phyloP scores from a whole-genome alignment of 2,888 invertebrate genomes.

The Cryptosula pallasiana region DNA sequence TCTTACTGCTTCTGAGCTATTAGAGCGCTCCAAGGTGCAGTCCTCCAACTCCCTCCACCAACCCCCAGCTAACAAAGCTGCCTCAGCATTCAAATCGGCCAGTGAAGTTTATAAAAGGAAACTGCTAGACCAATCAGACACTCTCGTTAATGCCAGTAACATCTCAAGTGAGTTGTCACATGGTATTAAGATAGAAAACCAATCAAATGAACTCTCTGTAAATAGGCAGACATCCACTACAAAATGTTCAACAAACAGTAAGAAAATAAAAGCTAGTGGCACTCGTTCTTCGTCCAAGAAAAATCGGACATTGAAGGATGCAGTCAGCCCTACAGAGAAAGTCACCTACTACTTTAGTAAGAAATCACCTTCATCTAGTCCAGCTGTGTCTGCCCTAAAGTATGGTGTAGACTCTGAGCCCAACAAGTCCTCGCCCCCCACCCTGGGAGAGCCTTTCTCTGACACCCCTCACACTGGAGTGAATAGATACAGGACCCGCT shows the following conservation, averaged over 20 bases:
- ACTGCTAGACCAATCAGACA: background rate
- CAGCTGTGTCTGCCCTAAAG: background rate
- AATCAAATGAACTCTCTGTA: no score
- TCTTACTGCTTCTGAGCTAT: background rate
- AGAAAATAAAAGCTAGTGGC: no score
- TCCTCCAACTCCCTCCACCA: background rate
- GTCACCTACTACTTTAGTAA: slow-evolving; percentile 2
- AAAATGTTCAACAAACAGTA: no score
- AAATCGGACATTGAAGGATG: background rate
- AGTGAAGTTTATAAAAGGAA: background rate
- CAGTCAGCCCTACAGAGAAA: slow-evolving; percentile 6
- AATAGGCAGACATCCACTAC: no score
- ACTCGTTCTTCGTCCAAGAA: background rate
- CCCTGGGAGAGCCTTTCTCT: no score
- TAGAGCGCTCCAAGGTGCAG: background rate
- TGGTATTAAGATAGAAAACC: no score
- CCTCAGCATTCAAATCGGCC: background rate
- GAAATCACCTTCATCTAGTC: background rate
- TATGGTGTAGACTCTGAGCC: background rate
- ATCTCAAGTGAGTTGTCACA: no score
- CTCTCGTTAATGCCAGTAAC: background rate
- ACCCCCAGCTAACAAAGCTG: background rate
- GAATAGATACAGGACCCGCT: no score
- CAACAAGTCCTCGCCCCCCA: background rate
- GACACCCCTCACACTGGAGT: no score